Conservation (phyloP, 2,113 vertebrate genomes). For the Sakesphorus luctuosus region DNA sequence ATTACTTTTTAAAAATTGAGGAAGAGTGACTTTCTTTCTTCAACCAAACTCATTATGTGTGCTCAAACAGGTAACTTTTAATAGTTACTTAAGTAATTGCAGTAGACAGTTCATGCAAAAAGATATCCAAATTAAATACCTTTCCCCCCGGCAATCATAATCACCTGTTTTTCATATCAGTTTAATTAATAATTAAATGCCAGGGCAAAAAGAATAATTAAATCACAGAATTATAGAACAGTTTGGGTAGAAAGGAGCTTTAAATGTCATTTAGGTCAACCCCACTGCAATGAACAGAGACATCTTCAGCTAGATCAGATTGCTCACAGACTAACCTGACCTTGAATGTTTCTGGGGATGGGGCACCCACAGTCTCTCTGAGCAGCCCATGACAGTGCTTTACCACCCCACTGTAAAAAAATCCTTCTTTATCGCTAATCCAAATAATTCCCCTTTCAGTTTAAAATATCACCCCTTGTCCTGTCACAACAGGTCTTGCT, state of each 20-base stretch:
- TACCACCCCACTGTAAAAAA: background rate
- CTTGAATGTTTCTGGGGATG: background rate
- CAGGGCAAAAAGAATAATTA: background rate
- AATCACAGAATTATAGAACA: background rate
- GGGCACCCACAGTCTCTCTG: background rate
- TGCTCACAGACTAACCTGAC: background rate
- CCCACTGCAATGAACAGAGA: background rate
- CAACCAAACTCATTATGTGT: background rate
- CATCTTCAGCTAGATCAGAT: background rate
- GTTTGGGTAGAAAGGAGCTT: background rate
- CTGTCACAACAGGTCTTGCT: background rate
- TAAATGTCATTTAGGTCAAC: background rate
- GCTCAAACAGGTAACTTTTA: background rate
- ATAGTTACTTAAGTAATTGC: background rate
- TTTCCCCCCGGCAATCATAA: background rate
- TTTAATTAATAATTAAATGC: background rate
- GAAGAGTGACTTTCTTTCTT: background rate
- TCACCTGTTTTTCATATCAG: background rate
- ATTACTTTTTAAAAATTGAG: background rate
- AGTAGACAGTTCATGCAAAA: background rate
- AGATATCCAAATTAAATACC: background rate
- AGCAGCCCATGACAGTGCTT: background rate
- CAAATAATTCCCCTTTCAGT: background rate
- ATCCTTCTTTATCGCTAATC: background rate
- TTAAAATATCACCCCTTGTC: background rate